Conservation (phyloP, 92 coral and sea anemone genomes). For the Siderastrea siderea region DNA sequence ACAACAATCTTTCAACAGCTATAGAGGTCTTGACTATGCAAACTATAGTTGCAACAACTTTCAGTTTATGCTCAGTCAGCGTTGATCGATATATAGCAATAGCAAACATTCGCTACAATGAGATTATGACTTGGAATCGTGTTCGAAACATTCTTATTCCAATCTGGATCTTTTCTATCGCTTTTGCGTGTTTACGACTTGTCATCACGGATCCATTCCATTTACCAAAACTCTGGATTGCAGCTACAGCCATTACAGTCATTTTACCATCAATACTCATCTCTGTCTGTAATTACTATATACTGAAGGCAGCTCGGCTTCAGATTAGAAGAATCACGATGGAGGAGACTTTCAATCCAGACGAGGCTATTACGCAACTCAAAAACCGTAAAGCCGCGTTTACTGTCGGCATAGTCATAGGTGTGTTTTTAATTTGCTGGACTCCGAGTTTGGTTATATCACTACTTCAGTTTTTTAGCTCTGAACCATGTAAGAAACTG, state of each 20-base stretch:
- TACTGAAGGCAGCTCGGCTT: conserved; percentile 50
- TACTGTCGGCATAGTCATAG: conserved; percentile 63
- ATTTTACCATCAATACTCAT: conserved; percentile 31
- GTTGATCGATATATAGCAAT: conserved; percentile 64
- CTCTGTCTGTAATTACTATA: conserved; percentile 48
- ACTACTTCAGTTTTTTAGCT: conserved; percentile 41
- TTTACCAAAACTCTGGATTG: conserved; percentile 60
- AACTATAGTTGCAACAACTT: conserved; percentile 54
- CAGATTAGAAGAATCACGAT: conserved; percentile 40
- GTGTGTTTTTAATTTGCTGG: conserved; percentile 60
- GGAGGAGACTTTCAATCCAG: conserved; percentile 13
- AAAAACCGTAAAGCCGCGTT: conserved; percentile 59
- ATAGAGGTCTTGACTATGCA: conserved; percentile 56
- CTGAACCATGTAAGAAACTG: conserved; percentile 40
- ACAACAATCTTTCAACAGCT: conserved; percentile 39
- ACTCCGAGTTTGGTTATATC: conserved; percentile 66
- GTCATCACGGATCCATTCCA: conserved; percentile 42
- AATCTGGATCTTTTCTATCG: conserved; percentile 57
- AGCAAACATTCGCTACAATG: conserved; percentile 37
- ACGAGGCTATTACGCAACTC: conserved; percentile 35
- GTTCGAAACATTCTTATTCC: conserved; percentile 15
- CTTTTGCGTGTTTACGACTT: conserved; percentile 56
- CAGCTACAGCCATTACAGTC: conserved; percentile 38
- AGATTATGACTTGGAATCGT: conserved; percentile 36
- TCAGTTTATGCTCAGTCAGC: conserved; percentile 67